phyloP scores from a whole-genome alignment of 35 echinoderm and acorn worm species.

The Eucidaris tribuloides region DNA sequence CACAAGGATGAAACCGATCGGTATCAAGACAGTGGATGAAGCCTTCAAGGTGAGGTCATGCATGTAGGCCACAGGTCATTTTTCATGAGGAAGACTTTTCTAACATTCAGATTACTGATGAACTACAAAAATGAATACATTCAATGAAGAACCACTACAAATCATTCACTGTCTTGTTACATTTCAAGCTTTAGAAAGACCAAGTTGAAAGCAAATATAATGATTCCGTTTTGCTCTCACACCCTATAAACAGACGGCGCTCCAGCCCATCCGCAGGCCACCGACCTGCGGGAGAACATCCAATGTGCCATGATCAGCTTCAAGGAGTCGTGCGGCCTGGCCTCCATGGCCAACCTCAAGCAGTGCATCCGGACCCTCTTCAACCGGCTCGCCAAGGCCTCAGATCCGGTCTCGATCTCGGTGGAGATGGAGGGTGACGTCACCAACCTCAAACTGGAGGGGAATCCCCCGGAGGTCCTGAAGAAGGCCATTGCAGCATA shows the following conservation, averaged over 20 bases:
- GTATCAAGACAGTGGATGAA: constrained; percentile 87
- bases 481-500: constrained; percentile 75
- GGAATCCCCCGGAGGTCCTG: constrained; percentile 67
- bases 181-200: too few relatives aligned
- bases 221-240: too few relatives aligned
- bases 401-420: constrained; percentile 39
- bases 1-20: constrained; percentile 58
- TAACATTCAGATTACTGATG: too few relatives aligned
- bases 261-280: constrained; percentile 57
- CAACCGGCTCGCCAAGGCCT: constrained; percentile 35
- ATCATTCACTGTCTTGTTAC: too few relatives aligned
- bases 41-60: constrained; percentile 54
- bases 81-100: too few relatives aligned
- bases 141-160: too few relatives aligned
- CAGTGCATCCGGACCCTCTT: constrained; percentile 76
- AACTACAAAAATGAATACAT: too few relatives aligned
- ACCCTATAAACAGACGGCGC: constrained; percentile 79
- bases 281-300: constrained; percentile 88
- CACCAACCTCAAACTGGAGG: constrained; percentile 45
- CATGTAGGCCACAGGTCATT: too few relatives aligned
- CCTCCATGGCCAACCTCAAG: constrained; percentile 92
- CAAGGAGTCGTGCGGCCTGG: constrained; percentile 90
- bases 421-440: constrained; percentile 54
- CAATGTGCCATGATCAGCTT: constrained; percentile 67
- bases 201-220: too few relatives aligned